Conservation (phyloP, 53 echinoderm and acorn worm species). For the Glandiceps talaboti region DNA sequence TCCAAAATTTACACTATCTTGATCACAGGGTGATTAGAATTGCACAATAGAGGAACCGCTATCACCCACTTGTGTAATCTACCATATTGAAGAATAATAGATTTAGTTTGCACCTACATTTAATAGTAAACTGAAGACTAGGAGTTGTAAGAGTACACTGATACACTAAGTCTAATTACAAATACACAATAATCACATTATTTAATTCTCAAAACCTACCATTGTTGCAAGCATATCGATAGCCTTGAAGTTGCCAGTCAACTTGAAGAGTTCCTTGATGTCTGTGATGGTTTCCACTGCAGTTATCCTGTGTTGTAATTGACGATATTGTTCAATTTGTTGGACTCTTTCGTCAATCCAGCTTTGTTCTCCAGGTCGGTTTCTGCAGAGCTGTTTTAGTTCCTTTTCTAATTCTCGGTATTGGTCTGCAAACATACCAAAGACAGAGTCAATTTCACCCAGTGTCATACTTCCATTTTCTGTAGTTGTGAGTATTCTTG, state of each 20-base stretch:
- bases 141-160: too few species aligned
- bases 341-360: background rate
- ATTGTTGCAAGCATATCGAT: background rate
- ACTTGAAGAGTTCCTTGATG: background rate
- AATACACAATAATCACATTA: too few species aligned
- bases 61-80: too few species aligned
- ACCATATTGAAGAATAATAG: too few species aligned
- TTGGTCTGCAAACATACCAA: background rate
- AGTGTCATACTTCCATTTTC: background rate
- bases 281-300: constrained; percentile 2
- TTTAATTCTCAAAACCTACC: too few species aligned
- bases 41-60: too few species aligned
- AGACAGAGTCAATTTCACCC: background rate
- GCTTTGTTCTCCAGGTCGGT: background rate
- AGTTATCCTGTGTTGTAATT: background rate
- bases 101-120: too few species aligned
- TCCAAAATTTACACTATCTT: too few species aligned
- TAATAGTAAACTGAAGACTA: too few species aligned
- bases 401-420: background rate
- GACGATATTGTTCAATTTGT: background rate
- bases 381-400: background rate
- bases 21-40: too few species aligned
- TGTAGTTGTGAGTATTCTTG: background rate
- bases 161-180: too few species aligned
- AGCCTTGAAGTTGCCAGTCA: constrained; percentile 7